Evolutionary conservation across 1,140 invertebrate species (phyloP), one percentile per base, ranked within the genome.

Genomic region (Daktulosphaira vitifoliae): DNA sequence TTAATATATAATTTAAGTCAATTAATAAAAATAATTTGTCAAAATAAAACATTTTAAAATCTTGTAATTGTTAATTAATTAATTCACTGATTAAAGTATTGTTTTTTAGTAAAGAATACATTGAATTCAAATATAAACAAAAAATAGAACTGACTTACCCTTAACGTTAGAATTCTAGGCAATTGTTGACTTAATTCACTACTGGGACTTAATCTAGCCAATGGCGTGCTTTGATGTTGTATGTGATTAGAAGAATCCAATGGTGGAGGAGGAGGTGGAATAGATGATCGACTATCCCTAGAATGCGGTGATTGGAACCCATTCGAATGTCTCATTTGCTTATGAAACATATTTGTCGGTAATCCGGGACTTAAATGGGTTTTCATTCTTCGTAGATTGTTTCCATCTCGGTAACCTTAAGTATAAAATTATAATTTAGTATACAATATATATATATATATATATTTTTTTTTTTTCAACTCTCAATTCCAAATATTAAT

Each of bases 161-260:
- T 69, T 22, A 96, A 76, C 0, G 92, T 95, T 1, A 96, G 77
- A 68, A 96, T 96, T 62, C 92, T 78, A 0, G 92, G 90, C 68
- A 92, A 89, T 73, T 94, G 90, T 15, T 88, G 85, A 66, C 90
- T 93, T 48, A 96, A 75, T 75, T 95, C 92, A 71, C 89, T 92
- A 70, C 90, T 93, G 0, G 92, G 92, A 70, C 90, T 94, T 0
- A 95, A 76, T 66, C 92, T 78, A 0, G 92, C 91, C 13, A 95
- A 74, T 6, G 92, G 92, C 1, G 92, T 95, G 65, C 88, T 92
- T 72, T 94, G 90, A 81, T 50, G 83, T 79, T 20, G 82, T 77
- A 84, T 81, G 78, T 68, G 78, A 80, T 69, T 83, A 80, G 71
- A 69, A 8, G 72, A 73, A 38, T 74, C 73, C 8, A 73, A 71